phyloP scores from a whole-genome alignment of 2,888 invertebrate genomes.

The Macrostomum cliftonense region DNA sequence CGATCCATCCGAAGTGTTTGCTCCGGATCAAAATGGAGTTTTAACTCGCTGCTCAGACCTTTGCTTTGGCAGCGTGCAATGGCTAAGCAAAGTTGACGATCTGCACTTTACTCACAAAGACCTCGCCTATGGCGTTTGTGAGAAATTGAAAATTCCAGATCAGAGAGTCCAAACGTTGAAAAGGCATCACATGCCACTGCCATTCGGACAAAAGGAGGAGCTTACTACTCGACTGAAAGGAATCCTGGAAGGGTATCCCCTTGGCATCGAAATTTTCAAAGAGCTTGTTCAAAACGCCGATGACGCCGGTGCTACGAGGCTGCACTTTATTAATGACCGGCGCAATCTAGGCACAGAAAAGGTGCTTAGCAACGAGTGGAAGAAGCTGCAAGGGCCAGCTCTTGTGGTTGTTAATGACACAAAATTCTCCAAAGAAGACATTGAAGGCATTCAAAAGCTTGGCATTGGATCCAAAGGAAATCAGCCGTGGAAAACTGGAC shows the following conservation, averaged over 20 bases:
- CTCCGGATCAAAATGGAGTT: too few relatives aligned
- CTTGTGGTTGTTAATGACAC: constrained; percentile 28
- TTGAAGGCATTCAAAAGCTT: constrained; percentile 25
- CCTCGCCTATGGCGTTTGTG: too few relatives aligned
- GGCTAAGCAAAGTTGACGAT: too few relatives aligned
- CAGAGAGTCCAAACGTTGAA: too few relatives aligned
- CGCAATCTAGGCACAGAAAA: constrained; percentile 15
- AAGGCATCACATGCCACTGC: constrained; percentile 5
- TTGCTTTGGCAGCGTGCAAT: too few relatives aligned
- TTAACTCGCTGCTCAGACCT: too few relatives aligned
- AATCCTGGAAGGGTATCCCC: constrained; percentile 23
- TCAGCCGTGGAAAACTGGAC: constrained; percentile 27
- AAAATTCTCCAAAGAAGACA: constrained; percentile 21
- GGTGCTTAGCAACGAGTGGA: too few relatives aligned
- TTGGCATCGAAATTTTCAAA: constrained; percentile 24
- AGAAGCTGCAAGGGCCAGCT: constrained; percentile 25
- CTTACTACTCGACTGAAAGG: constrained; percentile 22
- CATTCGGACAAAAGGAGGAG: constrained; percentile 27
- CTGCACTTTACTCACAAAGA: too few relatives aligned
- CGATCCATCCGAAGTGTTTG: too few relatives aligned
- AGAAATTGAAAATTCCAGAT: too few relatives aligned
- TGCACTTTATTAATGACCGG: constrained; percentile 24
- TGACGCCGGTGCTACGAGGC: constrained; percentile 27
- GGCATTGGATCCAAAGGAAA: constrained; percentile 25
- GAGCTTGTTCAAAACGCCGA: constrained; percentile 18